Percentiles rank a stretch among this genome's conserved stretches.
Conservation (phyloP, 2,888 invertebrate species). For the Brassicogethes aeneus region DNA sequence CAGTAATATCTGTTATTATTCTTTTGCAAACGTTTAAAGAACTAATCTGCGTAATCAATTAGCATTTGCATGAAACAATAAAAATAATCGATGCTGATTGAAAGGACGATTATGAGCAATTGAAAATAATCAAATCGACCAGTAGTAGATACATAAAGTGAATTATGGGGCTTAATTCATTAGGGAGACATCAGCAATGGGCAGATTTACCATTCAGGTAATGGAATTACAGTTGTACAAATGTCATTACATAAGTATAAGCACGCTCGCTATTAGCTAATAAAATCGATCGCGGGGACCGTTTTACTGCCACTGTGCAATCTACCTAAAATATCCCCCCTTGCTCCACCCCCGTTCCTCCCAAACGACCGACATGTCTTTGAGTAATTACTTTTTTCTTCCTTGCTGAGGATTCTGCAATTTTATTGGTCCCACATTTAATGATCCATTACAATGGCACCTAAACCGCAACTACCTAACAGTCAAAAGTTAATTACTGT, state of each 20-base stretch:
- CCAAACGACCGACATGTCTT: not conserved
- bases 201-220: constrained; percentile 40
- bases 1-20: no score
- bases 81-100: no score
- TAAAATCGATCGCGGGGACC: constrained; percentile 38
- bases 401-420: no score
- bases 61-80: no score
- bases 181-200: constrained; percentile 33
- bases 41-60: no score
- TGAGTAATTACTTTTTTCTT: constrained; percentile 20
- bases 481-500: no score
- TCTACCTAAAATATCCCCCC: constrained; percentile 30
- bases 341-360: not conserved
- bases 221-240: constrained; percentile 40
- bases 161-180: constrained; percentile 29
- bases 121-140: constrained; percentile 23
- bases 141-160: constrained; percentile 23
- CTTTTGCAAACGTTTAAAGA: no score
- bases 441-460: no score
- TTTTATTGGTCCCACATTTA: no score
- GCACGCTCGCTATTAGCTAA: constrained; percentile 40
- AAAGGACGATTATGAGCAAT: constrained; percentile 17
- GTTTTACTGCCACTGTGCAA: constrained; percentile 24
- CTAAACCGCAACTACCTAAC: no score
- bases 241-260: constrained; percentile 41